Evolutionary conservation across 2,797 vertebrate genomes (phyloP).

Genomic region (Danio tinwini): DNA sequence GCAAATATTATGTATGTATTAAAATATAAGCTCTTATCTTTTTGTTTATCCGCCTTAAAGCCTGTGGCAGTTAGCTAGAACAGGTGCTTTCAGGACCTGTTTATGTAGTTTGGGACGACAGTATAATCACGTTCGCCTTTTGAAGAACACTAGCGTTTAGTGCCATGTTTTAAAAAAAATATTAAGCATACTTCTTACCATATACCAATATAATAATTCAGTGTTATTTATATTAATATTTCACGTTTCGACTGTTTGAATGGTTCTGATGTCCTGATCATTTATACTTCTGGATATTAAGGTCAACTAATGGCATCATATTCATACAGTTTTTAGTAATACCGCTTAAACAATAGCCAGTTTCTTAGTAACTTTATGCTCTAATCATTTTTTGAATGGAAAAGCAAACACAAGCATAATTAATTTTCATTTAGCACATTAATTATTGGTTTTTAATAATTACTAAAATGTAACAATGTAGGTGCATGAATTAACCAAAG

Average conservation of each 20-base stretch:
- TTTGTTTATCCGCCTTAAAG: background rate
- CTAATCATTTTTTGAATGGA: background rate
- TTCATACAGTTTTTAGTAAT: background rate
- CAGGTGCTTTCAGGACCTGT: constrained; percentile 33
- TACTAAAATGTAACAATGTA: background rate
- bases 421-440: background rate
- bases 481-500: background rate
- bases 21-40: background rate
- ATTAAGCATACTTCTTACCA: background rate
- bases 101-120: background rate
- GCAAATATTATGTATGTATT: background rate
- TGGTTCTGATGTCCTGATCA: background rate
- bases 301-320: background rate
- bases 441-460: background rate
- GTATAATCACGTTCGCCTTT: background rate
- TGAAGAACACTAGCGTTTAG: background rate
- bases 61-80: background rate
- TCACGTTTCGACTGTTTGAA: background rate
- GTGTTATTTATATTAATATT: background rate
- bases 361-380: background rate
- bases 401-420: background rate
- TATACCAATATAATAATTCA: background rate
- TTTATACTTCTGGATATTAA: background rate
- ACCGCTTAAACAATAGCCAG: background rate
- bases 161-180: background rate